Base-by-base conservation (phyloP, 2,888 invertebrate genomes). In the Anthrax anthrax region DNA sequence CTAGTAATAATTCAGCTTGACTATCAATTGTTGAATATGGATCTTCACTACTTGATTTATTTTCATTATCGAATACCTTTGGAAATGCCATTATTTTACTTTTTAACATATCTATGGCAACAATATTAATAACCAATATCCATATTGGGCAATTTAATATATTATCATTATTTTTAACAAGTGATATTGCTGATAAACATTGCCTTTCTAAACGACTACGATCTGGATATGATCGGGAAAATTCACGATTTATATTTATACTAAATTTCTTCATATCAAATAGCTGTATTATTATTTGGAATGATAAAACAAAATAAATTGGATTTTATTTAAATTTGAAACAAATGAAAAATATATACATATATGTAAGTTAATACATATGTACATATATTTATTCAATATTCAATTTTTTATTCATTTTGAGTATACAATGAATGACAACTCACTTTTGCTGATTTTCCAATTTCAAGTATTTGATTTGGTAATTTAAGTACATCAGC, bases 91-190 rank as follows among this genome's bases (percentile, higher is more conserved):
- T 48, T 50, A 81, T 64, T 63, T 77, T 78, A 52, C 77, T 76
- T 63, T 80, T 80, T 54, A 86, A 72, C 77, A 81, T 80, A 59
- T 84, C 83, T 61, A 86, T 72, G 54, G 86, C 86, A 52, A 81
- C 79, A 44, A 86, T 74, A 63, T 85, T 86, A 57, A 87, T 77
- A 58, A 87, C 75, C 62, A 84, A 75, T 55, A 85, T 76, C 86
- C 86, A 87, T 48, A 83, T 77, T 19, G 85, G 84, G 52, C 82
- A 81, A 55, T 80, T 77, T 52, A 83, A 69, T 53, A 82, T 69
- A 57, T 81, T 78, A 23, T 71, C 67, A 55, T 78, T 78, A 50
- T 80, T 77, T 65, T 79, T 78, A 43, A 81, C 81, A 60, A 86
- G 76, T 39, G 80, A 77, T 39, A 87, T 73, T 49, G 81, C 77